Conservation (phyloP, 2,797 vertebrate genomes). For the Falco concolor region DNA sequence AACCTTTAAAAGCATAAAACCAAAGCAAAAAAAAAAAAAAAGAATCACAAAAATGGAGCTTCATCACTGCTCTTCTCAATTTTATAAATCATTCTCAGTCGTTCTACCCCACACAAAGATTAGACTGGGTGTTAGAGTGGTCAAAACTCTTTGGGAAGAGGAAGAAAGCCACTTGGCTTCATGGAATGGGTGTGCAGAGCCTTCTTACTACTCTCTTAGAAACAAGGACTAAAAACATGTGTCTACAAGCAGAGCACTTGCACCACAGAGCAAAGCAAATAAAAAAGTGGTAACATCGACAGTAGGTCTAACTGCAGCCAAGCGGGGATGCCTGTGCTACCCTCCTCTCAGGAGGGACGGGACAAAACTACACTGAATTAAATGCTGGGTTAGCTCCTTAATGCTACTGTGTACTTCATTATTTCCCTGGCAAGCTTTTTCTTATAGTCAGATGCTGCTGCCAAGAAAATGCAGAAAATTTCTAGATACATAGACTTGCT, state of each 20-base stretch:
- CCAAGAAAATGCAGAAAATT: background rate
- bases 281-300: background rate
- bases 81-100: background rate
- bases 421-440: background rate
- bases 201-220: background rate
- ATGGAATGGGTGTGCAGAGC: background rate
- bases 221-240: background rate
- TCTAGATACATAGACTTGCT: background rate
- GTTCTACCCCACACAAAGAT: background rate
- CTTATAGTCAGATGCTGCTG: background rate
- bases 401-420: background rate
- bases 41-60: background rate
- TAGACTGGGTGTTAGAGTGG: background rate
- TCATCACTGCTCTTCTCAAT: background rate
- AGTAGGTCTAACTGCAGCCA: background rate
- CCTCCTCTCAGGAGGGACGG: background rate
- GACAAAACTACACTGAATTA: background rate
- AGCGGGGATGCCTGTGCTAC: background rate
- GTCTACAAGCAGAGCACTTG: background rate
- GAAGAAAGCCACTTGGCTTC: background rate
- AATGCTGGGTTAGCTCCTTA: background rate
- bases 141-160: background rate
- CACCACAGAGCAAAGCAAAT: background rate
- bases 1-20: slow-evolving; percentile 54
- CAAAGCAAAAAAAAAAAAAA: background rate